Base-by-base conservation (phyloP, 37 sponge, comb jelly and placozoan genomes). In the Cliona cf. orientalis region DNA sequence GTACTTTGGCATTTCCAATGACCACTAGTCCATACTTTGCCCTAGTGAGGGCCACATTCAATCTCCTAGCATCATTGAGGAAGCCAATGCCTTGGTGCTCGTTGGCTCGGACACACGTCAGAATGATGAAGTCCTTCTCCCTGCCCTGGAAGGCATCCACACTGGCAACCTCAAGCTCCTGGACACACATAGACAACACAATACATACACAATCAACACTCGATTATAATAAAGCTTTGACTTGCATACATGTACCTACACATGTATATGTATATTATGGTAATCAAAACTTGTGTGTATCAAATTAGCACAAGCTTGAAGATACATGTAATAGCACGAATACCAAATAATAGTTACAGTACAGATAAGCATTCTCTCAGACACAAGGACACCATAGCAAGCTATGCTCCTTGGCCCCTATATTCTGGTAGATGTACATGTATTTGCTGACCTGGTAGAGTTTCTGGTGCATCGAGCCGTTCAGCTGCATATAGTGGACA, bases 81-180 rank as follows among this genome's bases (percentile, higher is more conserved):
- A 98, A 98, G 55, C 98, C 95, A 76, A 97, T 82, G 56, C 98
- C 95, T 58, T 97, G 98, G 70, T 97, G 95, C 68, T 97, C 98
- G 74, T 97, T 97, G 40, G 95, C 84, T 5, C 98, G 72, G 22
- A 95, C 95, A 92, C 98, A 97, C 12, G 90, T 86, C 37, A 97
- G 87, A 39, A 97, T 95, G 65, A 97, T 97, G 78, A 90, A 95
- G 60, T 97, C 98, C 55, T 97, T 97, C 82, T 97, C 98, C 26
- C 98, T 45, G 0, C 98, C 98, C 85, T 97, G 98, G 72, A 97
- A 97, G 33, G 98, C 98, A 81, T 97, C 98, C 63, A 97, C 98
- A 85, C 93, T 92, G 37, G 98, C 98, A 41, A 97, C 98, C 39
- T 97, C 98, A 43, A 97, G 57, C 63, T 97, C 90, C 94, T 95